Percentiles rank a stretch among this genome's conserved stretches.
phyloP scores from a whole-genome alignment of 2,888 invertebrate species.

The Drosophila niveifrons region DNA sequence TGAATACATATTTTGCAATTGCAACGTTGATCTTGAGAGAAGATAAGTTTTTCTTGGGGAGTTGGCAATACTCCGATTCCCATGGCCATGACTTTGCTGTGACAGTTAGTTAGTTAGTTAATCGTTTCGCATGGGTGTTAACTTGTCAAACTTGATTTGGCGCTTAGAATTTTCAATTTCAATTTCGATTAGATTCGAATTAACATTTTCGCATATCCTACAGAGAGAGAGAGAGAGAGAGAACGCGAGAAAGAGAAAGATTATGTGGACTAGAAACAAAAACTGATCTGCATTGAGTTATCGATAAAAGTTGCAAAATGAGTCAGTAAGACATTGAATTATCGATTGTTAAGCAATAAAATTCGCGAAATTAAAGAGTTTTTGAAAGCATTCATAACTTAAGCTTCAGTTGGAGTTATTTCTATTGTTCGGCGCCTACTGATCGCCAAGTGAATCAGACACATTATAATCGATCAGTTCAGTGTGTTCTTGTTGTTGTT shows the following conservation, averaged over 20 bases:
- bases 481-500: not conserved
- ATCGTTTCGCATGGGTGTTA: constrained; percentile 52
- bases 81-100: constrained; percentile 60
- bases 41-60: not conserved
- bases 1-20: too few relatives aligned
- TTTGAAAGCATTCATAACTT: not conserved
- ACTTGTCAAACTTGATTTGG: constrained; percentile 58
- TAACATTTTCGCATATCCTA: constrained; percentile 23
- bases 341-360: too few relatives aligned
- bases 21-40: too few relatives aligned
- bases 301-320: not conserved
- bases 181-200: constrained; percentile 34
- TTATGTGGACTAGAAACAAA: not conserved
- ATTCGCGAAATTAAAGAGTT: too few relatives aligned
- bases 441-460: not conserved
- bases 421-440: not conserved
- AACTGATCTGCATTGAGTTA: not conserved
- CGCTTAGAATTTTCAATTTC: constrained; percentile 56
- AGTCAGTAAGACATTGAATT: too few relatives aligned
- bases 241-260: not conserved
- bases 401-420: not conserved
- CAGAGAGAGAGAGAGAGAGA: not conserved
- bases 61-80: constrained; percentile 41
- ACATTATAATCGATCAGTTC: not conserved
- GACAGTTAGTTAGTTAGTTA: constrained; percentile 12